Conservation (phyloP, 1,140 invertebrate genomes). For the Dysdera silvatica region DNA sequence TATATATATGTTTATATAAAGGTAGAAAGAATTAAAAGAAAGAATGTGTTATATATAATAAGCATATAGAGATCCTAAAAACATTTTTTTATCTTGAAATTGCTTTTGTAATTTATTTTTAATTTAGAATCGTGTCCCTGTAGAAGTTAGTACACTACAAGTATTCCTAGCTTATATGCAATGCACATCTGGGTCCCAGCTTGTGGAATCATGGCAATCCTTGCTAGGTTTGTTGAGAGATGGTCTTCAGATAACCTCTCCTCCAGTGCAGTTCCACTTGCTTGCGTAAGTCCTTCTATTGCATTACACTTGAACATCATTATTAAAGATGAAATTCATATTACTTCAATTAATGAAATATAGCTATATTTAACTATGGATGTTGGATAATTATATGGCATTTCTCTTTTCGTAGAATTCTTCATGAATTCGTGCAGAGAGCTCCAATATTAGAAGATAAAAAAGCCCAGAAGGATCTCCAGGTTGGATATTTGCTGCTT, state of each 20-base stretch:
- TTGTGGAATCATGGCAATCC: conserved; percentile 71
- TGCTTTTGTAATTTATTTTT: conserved; percentile 6
- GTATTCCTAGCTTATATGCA: conserved; percentile 66
- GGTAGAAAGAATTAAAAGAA: too few species aligned
- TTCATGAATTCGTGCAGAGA: conserved; percentile 79
- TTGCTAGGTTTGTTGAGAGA: conserved; percentile 71
- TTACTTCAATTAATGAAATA: too few species aligned
- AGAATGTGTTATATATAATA: not conserved
- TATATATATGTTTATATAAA: too few species aligned
- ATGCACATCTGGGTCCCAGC: conserved; percentile 52
- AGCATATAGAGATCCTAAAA: not conserved
- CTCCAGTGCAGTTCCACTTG: conserved; percentile 72
- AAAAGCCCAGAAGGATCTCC: conserved; percentile 73
- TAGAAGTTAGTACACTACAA: conserved; percentile 57
- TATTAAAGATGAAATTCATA: too few species aligned
- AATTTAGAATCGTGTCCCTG: conserved; percentile 39
- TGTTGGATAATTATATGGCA: conserved; percentile 5
- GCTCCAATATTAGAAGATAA: conserved; percentile 67
- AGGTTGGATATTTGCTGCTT: too few species aligned
- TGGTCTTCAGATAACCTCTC: conserved; percentile 53
- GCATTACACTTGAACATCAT: too few species aligned
- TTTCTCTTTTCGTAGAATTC: conserved; percentile 48
- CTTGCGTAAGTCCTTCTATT: conserved; percentile 52
- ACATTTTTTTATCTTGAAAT: not conserved
- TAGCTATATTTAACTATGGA: too few species aligned